Base-by-base conservation (phyloP, 1,140 invertebrate genomes). In the Tribolium castaneum region DNA sequence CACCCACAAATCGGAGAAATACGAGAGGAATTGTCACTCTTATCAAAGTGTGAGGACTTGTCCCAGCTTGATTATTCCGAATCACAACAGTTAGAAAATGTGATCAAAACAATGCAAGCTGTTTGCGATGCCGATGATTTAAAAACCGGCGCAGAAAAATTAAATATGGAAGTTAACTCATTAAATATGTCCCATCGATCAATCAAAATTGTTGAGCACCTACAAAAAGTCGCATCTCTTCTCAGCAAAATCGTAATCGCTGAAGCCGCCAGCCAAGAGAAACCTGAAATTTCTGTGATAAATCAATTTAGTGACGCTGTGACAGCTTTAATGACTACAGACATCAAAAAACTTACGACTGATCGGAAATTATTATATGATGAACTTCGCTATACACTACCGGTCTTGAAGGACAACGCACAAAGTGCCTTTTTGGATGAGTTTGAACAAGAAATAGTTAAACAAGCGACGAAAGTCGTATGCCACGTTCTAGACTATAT, bases 301-400 rank as follows among this genome's bases (percentile, higher is more conserved):
- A 51, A 72, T 22, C 30, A 71, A 34, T 71, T 50, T 71, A 39
- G 19, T 71, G 35, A 71, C 5, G 34, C 25, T 19, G 10, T 71
- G 14, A 71, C 16, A 22, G 19, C 2, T 59, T 66, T 66, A 35
- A 66, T 35, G 14, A 35, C 25, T 35, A 13, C 14, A 34, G 25
- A 66, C 6, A 14, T 4, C 1, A 66, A 66, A 35, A 34, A 66
- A 35, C 9, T 66, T 35, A 7, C 30, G 3, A 56, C 75, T 45
- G 35, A 76, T 12, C 78, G 78, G 59, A 80, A 66, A 9, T 34
- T 78, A 10, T 14, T 80, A 7, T 12, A 25, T 25, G 75, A 80
- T 7, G 59, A 74, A 70, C 45, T 82, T 50, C 54, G 25, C 5
- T 50, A 71, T 34, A 78, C 78, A 30, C 10, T 77, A 12, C 75